Evolutionary conservation across 2,888 invertebrate genomes (phyloP), one percentile per base, ranked within the genome.

Genomic region (Heliconius hortense): DNA sequence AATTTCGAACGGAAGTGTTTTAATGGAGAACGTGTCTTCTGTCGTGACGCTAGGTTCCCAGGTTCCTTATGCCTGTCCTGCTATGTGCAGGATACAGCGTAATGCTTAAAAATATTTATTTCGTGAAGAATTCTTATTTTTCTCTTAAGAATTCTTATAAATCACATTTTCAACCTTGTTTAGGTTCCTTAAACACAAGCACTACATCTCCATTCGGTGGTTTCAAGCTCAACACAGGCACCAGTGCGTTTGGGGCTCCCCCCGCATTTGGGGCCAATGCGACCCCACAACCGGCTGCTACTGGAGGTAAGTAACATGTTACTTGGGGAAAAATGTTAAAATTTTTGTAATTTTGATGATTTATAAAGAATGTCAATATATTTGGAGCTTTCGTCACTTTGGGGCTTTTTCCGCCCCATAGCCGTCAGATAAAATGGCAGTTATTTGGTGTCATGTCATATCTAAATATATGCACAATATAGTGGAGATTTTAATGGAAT

Each of bases 251-350:
- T 48, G 95, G 95, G 4, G 93, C 95, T 0, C 94, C 96, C 8
- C 95, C 96, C 0, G 95, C 96, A 0, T 97, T 97, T 89, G 97
- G 97, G 0, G 95, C 95, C 48, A 87, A 93, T 1, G 86, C 94
- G 1, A 80, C 92, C 3, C 73, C 90, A 0, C 93, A 92, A n/a
- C 77, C 81, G 1, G 59, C 90, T 3, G 81, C 89, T 0, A 88
- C 87, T 0, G 89, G 90, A 76, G 92, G 92, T 92, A 76, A 77
- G 80, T 21, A 39, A n/a, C n/a, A 21, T n/a, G 5, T 64, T 0
- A 35, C 8, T 11, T 35, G 21, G 8, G 21, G 2, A 3, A 63
- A 63, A 35, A 63, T 13, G 31, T 21, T 53, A 7, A 53, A n/a
- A n/a, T n/a, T 21, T 18, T 53, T 53, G 53, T 56, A 8, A 56